Percentiles rank a stretch among this genome's conserved stretches.
These are phyloP conservation scores for Rhinogobius similis DNA, from an alignment of 2,113 vertebrate species.

Conservation along the genomic window DNA sequence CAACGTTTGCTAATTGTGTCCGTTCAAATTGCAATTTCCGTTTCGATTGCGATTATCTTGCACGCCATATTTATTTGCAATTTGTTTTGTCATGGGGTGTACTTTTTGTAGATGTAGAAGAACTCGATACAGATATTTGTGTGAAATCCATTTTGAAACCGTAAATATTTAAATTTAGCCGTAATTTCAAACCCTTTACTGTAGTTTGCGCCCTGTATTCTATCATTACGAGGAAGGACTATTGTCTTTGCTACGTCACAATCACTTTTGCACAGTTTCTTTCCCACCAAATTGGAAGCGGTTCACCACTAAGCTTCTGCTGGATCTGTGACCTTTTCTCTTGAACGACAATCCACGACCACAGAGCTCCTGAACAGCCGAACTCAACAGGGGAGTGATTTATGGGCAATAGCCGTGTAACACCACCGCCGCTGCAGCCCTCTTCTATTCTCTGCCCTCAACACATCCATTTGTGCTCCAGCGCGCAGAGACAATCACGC, in stretches of 20 bases:
- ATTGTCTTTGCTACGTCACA: background rate
- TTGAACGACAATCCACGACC: background rate
- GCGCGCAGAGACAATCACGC: background rate
- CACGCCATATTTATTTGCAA: too few relatives aligned
- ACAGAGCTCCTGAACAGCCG: background rate
- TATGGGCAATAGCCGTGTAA: conserved; percentile 10
- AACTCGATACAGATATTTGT: too few relatives aligned
- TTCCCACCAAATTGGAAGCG: background rate
- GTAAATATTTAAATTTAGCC: too few relatives aligned
- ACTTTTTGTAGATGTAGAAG: too few relatives aligned
- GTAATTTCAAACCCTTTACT: too few relatives aligned
- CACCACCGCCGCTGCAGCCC: background rate
- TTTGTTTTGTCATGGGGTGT: too few relatives aligned
- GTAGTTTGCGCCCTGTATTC: too few relatives aligned
- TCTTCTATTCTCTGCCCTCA: background rate
- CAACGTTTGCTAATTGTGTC: too few relatives aligned
- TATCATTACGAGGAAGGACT: too few relatives aligned
- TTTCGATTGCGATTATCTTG: too few relatives aligned
- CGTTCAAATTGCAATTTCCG: too few relatives aligned
- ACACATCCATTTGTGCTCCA: conserved; percentile 4
- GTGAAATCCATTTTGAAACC: too few relatives aligned
- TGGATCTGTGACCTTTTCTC: background rate
- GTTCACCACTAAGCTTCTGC: background rate
- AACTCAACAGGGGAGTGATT: conserved; percentile 6
- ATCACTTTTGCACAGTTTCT: background rate